A percentile compares a stretch with the other conserved stretches of the same genome.
Conservation (phyloP, 2,113 vertebrate genomes). For the Nymphicus hollandicus region DNA sequence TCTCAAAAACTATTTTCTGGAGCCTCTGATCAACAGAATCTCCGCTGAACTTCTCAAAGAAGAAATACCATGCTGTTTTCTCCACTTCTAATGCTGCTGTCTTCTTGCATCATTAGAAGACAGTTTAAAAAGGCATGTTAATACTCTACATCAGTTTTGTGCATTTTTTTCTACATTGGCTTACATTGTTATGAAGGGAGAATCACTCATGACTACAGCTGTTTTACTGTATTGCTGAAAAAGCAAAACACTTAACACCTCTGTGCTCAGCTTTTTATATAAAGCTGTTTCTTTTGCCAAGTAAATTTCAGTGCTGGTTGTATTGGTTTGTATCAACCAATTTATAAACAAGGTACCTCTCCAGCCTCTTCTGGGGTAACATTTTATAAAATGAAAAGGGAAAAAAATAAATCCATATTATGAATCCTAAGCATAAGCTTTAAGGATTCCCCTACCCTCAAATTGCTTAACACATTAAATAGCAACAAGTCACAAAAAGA, state of each 20-base stretch:
- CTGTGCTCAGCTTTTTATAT: background rate
- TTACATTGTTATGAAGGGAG: background rate
- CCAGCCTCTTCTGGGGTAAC: background rate
- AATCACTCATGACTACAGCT: background rate
- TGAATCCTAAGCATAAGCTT: background rate
- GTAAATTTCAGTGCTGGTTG: background rate
- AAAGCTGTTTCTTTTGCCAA: background rate
- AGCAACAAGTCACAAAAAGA: background rate
- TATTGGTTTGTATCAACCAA: background rate
- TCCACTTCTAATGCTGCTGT: background rate
- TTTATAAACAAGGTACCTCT: background rate
- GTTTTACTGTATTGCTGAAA: background rate
- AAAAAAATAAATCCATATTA: background rate
- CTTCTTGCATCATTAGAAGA: background rate
- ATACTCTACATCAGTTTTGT: background rate
- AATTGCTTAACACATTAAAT: background rate
- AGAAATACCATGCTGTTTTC: background rate
- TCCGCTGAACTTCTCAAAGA: background rate
- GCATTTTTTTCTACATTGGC: background rate
- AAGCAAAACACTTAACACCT: background rate
- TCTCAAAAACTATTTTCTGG: background rate
- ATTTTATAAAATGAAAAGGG: background rate
- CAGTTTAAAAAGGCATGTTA: background rate
- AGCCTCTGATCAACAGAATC: background rate
- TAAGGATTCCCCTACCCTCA: background rate